phyloP scores from a whole-genome alignment of 2,113 vertebrate species.

The Phrynocephalus versicolor region DNA sequence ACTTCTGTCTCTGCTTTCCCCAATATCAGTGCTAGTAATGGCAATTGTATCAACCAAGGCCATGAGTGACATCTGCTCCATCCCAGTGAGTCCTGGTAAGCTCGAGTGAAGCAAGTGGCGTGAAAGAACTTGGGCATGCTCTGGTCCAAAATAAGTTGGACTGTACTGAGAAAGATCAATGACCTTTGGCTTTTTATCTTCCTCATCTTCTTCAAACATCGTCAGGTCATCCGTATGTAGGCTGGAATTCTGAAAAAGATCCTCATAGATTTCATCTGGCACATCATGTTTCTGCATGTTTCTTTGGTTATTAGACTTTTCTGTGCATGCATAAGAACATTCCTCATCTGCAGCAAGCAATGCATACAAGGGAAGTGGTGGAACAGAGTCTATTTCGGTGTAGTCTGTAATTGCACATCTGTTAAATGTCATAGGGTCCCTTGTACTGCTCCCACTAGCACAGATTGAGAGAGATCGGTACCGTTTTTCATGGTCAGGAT shows the following conservation, averaged over 20 bases:
- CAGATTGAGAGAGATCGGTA: constrained; percentile 91
- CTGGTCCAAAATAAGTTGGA: constrained; percentile 92
- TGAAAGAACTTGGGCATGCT: constrained; percentile 94
- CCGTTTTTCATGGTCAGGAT: constrained; percentile 81
- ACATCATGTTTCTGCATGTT: constrained; percentile 77
- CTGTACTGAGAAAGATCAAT: constrained; percentile 94
- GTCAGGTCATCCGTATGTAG: constrained; percentile 72
- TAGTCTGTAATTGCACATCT: constrained; percentile 89
- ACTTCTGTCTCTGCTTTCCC: constrained; percentile 87
- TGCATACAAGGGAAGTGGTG: constrained; percentile 92
- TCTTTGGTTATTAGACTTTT: constrained; percentile 76
- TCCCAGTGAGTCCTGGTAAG: constrained; percentile 91
- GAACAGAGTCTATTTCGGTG: constrained; percentile 94
- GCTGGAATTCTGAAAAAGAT: constrained; percentile 85
- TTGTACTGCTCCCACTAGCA: constrained; percentile 89
- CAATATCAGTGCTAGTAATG: constrained; percentile 93
- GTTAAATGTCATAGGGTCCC: constrained; percentile 88
- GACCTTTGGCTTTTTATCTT: constrained; percentile 79
- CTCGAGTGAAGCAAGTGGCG: constrained; percentile 93
- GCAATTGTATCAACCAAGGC: constrained; percentile 95
- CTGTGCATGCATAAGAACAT: constrained; percentile 71
- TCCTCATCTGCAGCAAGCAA: constrained; percentile 94
- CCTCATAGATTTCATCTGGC: constrained; percentile 84
- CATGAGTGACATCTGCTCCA: constrained; percentile 98
- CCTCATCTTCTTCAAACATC: constrained; percentile 79